phyloP scores from a whole-genome alignment of 2,113 vertebrate species.

The Martes martes region DNA sequence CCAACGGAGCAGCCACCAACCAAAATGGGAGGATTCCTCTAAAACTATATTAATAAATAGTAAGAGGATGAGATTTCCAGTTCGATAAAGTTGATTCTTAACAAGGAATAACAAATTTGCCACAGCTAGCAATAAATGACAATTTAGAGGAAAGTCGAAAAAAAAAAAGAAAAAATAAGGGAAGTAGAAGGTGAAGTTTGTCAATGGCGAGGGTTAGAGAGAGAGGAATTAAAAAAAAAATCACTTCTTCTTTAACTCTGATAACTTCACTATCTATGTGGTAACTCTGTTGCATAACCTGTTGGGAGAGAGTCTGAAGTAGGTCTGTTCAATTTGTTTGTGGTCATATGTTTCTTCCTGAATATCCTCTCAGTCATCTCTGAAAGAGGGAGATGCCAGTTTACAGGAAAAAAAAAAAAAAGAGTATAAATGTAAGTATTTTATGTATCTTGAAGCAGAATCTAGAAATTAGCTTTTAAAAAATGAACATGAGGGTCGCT shows the following conservation, averaged over 20 bases:
- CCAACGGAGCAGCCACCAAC: conserved; percentile 75
- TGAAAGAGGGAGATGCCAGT: not conserved
- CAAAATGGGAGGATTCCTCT: conserved; percentile 83
- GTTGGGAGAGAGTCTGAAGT: not conserved
- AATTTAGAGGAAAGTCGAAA: conserved; percentile 45
- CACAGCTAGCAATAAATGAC: conserved; percentile 57
- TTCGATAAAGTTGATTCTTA: conserved; percentile 77
- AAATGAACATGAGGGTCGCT: not conserved
- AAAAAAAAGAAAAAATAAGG: conserved; percentile 44
- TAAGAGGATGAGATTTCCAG: conserved; percentile 78
- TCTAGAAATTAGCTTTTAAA: not conserved
- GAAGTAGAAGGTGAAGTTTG: conserved; percentile 38
- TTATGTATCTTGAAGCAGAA: not conserved
- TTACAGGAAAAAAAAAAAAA: not conserved
- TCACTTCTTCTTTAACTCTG: not conserved
- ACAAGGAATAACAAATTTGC: conserved; percentile 66
- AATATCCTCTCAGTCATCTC: not conserved
- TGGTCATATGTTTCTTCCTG: not conserved
- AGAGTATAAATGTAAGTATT: rapidly evolving
- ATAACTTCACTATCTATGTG: not conserved
- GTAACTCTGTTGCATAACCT: not conserved
- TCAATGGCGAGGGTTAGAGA: not conserved
- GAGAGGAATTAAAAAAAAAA: too few relatives aligned
- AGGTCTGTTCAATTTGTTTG: not conserved
- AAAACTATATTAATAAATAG: conserved; percentile 85